A percentile compares a stretch with the other conserved stretches of the same genome.
phyloP scores from a whole-genome alignment of 2,113 vertebrate genomes.

The Motacilla alba region DNA sequence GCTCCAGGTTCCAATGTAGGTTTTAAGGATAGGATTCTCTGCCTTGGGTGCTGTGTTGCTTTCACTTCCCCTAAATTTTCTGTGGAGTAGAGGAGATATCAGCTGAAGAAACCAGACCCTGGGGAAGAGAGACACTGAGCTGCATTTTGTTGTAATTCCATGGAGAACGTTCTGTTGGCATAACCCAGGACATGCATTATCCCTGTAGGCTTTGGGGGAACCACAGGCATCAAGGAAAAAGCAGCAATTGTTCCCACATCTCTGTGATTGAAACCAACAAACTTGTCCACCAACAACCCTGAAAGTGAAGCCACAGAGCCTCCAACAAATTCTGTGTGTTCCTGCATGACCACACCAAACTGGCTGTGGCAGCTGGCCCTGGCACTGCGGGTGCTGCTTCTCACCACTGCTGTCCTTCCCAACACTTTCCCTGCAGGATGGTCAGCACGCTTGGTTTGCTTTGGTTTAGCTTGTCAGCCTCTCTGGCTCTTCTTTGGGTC shows the following conservation, averaged over 20 bases:
- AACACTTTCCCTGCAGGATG: not conserved
- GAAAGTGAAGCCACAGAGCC: not conserved
- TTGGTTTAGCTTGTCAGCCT: not conserved
- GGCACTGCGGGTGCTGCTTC: not conserved
- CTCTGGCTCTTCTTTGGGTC: not conserved
- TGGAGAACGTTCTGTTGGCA: not conserved
- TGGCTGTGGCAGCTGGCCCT: not conserved
- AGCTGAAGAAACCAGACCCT: not conserved
- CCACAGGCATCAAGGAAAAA: slow-evolving; percentile 31
- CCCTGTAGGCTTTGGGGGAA: not conserved
- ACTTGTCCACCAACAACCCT: not conserved
- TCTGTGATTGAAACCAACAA: not conserved
- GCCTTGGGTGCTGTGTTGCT: not conserved
- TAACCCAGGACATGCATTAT: not conserved
- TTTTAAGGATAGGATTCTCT: not conserved
- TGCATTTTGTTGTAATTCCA: rapidly evolving
- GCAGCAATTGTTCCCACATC: not conserved
- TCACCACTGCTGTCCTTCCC: not conserved
- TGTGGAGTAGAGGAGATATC: not conserved
- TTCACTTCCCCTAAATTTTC: not conserved
- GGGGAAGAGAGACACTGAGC: not conserved
- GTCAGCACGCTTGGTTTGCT: not conserved
- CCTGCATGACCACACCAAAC: not conserved
- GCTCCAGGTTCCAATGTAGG: not conserved
- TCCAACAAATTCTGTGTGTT: not conserved